Conservation (phyloP, 2,797 vertebrate genomes). For the Acipenser transmontanus region DNA sequence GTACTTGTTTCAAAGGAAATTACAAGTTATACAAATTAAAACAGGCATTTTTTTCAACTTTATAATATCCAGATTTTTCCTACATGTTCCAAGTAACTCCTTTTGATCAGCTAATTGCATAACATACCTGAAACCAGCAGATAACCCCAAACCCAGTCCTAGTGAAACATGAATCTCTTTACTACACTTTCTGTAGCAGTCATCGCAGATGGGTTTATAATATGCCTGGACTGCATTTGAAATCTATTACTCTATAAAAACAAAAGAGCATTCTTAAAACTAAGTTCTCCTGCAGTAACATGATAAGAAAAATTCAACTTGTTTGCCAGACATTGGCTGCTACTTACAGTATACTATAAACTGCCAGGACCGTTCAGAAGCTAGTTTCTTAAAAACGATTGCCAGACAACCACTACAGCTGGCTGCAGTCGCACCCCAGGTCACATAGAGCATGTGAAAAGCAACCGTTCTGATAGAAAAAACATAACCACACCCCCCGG, state of each 20-base stretch:
- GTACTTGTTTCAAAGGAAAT: conserved; percentile 33
- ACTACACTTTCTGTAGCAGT: not conserved
- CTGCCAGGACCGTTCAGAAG: conserved; percentile 1
- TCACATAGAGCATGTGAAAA: too few species aligned
- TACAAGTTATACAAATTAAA: conserved; percentile 27
- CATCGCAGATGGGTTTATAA: not conserved
- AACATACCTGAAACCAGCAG: conserved; percentile 3
- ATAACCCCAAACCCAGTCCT: conserved; percentile 3
- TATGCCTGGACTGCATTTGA: conserved; percentile 9
- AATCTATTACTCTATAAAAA: conserved; percentile 2
- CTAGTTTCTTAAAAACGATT: not conserved
- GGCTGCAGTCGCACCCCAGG: not conserved
- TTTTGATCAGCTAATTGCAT: conserved; percentile 16
- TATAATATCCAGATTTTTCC: conserved; percentile 12
- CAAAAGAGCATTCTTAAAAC: not conserved
- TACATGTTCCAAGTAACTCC: conserved; percentile 39
- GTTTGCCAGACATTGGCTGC: not conserved
- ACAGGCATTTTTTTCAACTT: conserved; percentile 33
- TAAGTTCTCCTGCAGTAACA: not conserved
- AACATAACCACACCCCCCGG: too few species aligned
- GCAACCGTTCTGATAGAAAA: too few species aligned
- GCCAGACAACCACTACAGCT: conserved; percentile 4
- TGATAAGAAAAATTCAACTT: not conserved
- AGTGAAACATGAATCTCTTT: not conserved
- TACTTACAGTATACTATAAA: not conserved